A percentile compares a stretch with the other conserved stretches of the same genome.
Conservation (phyloP, 2,797 vertebrate species). For the Pseudopleuronectes americanus region DNA sequence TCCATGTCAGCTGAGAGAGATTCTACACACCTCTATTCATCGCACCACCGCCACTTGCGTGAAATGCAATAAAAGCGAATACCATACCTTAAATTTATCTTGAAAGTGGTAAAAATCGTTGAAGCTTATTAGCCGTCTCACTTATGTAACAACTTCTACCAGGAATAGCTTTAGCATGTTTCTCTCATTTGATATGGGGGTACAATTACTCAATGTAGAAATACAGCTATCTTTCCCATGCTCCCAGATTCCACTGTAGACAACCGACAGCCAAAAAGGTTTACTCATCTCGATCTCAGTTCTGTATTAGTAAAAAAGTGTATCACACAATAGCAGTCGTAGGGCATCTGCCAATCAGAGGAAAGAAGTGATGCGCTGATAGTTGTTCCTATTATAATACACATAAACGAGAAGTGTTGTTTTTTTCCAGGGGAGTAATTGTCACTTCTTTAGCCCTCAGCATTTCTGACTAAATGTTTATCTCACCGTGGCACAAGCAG, state of each 20-base stretch:
- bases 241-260: slow-evolving; percentile 59
- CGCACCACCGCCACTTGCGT: slow-evolving; percentile 38
- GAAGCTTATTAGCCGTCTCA: slow-evolving; percentile 43
- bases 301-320: slow-evolving; percentile 52
- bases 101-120: slow-evolving; percentile 54
- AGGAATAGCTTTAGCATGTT: slow-evolving; percentile 56
- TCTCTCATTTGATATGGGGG: slow-evolving; percentile 66
- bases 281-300: slow-evolving; percentile 58
- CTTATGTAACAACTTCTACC: slow-evolving; percentile 58
- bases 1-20: slow-evolving; percentile 1
- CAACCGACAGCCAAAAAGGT: slow-evolving; percentile 40
- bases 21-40: slow-evolving; percentile 33
- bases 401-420: slow-evolving; percentile 48
- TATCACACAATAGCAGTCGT: slow-evolving; percentile 20
- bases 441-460: slow-evolving; percentile 73
- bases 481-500: slow-evolving; percentile 60
- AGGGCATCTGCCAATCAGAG: slow-evolving; percentile 54
- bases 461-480: slow-evolving; percentile 78
- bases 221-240: slow-evolving; percentile 54
- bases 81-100: slow-evolving; percentile 53
- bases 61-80: slow-evolving; percentile 40
- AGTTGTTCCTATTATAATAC: slow-evolving; percentile 44
- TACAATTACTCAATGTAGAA: slow-evolving; percentile 61
- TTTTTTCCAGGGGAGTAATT: slow-evolving; percentile 65
- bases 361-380: slow-evolving; percentile 25